Evolutionary conservation across 2,113 vertebrate species (phyloP).

Genomic region (Origma solitaria): DNA sequence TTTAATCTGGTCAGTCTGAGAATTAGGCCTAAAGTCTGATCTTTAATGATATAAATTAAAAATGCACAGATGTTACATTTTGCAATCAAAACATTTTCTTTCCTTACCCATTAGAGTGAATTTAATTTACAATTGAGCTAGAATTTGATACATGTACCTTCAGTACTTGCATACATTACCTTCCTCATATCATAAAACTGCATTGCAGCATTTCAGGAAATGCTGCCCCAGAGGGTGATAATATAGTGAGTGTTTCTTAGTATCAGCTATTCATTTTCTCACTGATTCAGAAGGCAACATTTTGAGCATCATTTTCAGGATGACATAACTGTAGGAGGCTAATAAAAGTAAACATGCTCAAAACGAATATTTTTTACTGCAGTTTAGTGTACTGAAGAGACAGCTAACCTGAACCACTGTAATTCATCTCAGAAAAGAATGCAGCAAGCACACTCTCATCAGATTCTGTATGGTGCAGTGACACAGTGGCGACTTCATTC

Average conservation of each 20-base stretch:
- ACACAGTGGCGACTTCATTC: neutral
- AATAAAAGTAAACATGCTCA: neutral
- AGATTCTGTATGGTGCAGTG: neutral
- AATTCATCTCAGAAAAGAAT: neutral
- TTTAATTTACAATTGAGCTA: conserved; percentile 26
- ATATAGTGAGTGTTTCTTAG: neutral
- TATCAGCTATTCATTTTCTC: neutral
- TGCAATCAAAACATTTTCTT: conserved; percentile 39
- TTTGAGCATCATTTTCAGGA: neutral
- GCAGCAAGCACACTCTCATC: neutral
- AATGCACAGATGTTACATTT: neutral
- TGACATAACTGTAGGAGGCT: neutral
- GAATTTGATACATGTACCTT: neutral
- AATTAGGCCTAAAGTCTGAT: neutral
- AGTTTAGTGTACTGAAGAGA: neutral
- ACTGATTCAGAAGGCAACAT: neutral
- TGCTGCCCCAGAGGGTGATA: neutral
- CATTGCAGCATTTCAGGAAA: neutral
- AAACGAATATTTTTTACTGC: neutral
- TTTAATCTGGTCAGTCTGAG: neutral
- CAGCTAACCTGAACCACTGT: neutral
- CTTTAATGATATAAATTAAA: neutral
- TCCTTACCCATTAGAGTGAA: neutral
- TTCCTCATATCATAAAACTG: neutral
- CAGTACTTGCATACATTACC: neutral